Percentiles rank a stretch among this genome's conserved stretches.
Conservation (phyloP, 2,113 vertebrate genomes). For the Speoplatyrhinus poulsoni region DNA sequence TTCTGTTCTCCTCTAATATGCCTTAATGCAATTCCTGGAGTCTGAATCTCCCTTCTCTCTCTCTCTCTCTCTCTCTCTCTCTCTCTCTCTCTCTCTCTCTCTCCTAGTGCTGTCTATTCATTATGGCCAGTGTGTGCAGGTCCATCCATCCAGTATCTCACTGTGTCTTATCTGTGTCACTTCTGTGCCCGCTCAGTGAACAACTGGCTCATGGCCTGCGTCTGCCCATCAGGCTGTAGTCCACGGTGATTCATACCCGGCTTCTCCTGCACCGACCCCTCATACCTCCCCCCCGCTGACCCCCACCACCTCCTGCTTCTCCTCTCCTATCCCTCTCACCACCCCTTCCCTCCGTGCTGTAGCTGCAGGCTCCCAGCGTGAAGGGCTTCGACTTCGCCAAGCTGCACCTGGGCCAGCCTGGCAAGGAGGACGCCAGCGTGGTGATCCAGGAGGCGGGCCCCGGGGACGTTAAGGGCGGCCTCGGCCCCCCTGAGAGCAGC, state of each 20-base stretch:
- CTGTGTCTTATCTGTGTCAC: conserved; percentile 86
- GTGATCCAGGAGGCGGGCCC: conserved; percentile 90
- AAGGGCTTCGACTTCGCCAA: conserved; percentile 99
- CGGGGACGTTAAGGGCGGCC: conserved; percentile 81
- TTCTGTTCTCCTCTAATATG: neutral
- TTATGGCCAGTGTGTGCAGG: conserved; percentile 36
- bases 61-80: conserved; percentile 38
- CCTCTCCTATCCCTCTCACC: conserved; percentile 81
- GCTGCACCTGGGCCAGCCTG: conserved; percentile 95
- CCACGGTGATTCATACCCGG: too few species aligned
- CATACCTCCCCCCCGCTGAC: conserved; percentile 41
- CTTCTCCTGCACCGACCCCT: too few species aligned
- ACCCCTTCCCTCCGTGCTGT: conserved; percentile 59
- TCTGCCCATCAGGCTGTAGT: too few species aligned
- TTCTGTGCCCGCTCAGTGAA: conserved; percentile 53
- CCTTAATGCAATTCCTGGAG: conserved; percentile 18
- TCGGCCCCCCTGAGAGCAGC: conserved; percentile 86
- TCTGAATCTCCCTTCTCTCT: conserved; percentile 20
- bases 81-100: conserved; percentile 16
- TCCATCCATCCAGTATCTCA: conserved; percentile 19
- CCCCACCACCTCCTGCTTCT: conserved; percentile 95
- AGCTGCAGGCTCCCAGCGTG: conserved; percentile 95
- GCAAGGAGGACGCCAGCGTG: conserved; percentile 88
- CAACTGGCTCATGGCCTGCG: too few species aligned
- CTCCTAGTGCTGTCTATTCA: conserved; percentile 23